Conservation (phyloP, 92 coral and sea anemone genomes). For the Zoanthus gigantus region DNA sequence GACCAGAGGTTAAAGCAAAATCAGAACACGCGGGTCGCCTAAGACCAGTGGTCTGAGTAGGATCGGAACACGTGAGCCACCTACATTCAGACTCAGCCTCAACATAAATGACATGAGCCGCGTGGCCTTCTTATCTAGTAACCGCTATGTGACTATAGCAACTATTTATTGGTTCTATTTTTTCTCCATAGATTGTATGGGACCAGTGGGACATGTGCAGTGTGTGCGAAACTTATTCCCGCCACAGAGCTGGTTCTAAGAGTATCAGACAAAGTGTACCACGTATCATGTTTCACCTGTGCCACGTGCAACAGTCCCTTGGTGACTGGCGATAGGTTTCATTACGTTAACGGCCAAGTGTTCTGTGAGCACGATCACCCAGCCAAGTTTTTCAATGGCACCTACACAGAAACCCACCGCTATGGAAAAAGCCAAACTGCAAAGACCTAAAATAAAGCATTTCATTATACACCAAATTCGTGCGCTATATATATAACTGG, state of each 20-base stretch:
- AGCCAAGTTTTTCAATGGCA: conserved; percentile 14
- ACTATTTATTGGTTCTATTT: too few relatives aligned
- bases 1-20: too few relatives aligned
- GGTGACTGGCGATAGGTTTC: conserved; percentile 66
- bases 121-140: too few relatives aligned
- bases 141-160: too few relatives aligned
- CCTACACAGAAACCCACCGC: neutral
- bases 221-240: conserved; percentile 62
- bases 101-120: too few relatives aligned
- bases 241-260: conserved; percentile 69
- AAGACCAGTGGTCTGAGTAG: too few relatives aligned
- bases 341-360: conserved; percentile 63
- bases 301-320: conserved; percentile 59
- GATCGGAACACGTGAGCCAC: too few relatives aligned
- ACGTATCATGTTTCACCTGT: conserved; percentile 66
- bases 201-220: conserved; percentile 71
- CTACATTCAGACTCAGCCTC: too few relatives aligned
- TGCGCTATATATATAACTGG: too few relatives aligned
- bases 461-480: neutral
- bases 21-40: too few relatives aligned
- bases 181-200: conserved; percentile 66
- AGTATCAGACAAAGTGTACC: conserved; percentile 65
- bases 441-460: neutral
- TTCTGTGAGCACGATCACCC: conserved; percentile 66
- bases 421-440: conserved; percentile 35